phyloP scores from a whole-genome alignment of 2,888 invertebrate genomes.

The Herminia tarsipennalis region DNA sequence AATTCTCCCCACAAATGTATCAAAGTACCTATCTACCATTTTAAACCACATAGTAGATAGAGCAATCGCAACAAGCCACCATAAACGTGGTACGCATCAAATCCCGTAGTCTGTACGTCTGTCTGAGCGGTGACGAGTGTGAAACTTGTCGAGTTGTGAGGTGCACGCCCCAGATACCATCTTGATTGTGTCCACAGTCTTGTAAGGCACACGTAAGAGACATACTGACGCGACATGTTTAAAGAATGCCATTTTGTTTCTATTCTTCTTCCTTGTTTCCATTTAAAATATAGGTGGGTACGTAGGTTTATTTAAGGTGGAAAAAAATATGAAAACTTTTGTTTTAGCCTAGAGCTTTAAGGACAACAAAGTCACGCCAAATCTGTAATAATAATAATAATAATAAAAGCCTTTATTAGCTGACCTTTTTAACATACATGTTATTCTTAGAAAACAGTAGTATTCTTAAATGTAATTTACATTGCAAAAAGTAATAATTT shows the following conservation, averaged over 20 bases:
- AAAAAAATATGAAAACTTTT: too few species aligned
- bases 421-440: too few species aligned
- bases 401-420: too few species aligned
- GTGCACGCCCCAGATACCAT: constrained; percentile 76
- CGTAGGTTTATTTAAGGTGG: background rate
- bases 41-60: background rate
- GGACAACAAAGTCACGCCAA: too few species aligned
- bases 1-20: too few species aligned
- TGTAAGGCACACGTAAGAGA: constrained; percentile 39
- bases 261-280: background rate
- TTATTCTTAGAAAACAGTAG: too few species aligned
- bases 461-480: too few species aligned
- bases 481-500: too few species aligned
- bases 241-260: background rate
- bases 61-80: background rate
- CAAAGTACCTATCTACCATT: background rate
- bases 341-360: too few species aligned
- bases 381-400: too few species aligned
- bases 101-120: constrained; percentile 13
- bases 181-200: constrained; percentile 66
- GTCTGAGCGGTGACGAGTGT: constrained; percentile 61
- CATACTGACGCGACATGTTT: constrained; percentile 8
- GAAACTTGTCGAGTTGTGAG: constrained; percentile 54
- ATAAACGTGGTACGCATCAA: background rate
- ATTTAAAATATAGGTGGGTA: too few species aligned